Conservation (phyloP, 2,113 vertebrate species). For the Ictidomys tridecemlineatus region DNA sequence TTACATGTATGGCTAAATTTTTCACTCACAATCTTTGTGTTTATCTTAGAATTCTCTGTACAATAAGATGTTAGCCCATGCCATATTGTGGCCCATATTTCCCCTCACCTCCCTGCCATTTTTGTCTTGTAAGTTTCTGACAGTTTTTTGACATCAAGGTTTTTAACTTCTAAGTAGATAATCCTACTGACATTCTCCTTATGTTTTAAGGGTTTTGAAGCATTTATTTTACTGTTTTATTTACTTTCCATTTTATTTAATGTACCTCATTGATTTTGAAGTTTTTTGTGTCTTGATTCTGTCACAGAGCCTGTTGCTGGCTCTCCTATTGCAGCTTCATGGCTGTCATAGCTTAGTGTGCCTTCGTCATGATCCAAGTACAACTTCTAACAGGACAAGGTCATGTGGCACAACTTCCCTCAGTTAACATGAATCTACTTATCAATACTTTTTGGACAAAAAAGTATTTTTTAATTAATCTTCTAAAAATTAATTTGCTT, state of each 20-base stretch:
- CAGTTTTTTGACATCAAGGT: neutral
- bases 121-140: neutral
- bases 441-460: neutral
- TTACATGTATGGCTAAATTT: constrained; percentile 4
- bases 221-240: neutral
- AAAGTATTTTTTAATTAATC: too few species aligned
- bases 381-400: neutral
- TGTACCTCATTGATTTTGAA: neutral
- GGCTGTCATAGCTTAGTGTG: neutral
- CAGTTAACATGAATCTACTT: neutral
- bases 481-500: constrained; percentile 6
- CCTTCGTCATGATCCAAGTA: neutral
- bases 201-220: neutral
- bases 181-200: neutral
- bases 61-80: neutral
- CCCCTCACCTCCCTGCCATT: neutral
- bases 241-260: neutral
- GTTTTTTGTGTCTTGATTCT: neutral
- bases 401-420: neutral
- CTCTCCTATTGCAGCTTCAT: neutral
- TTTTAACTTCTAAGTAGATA: neutral
- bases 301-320: neutral
- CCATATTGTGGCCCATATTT: neutral
- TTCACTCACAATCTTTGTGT: neutral
- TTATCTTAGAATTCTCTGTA: neutral